Percentiles rank a stretch among this genome's conserved stretches.
Evolutionary conservation across 2,797 vertebrate genomes (phyloP).

Genomic region (Limosa lapponica): DNA sequence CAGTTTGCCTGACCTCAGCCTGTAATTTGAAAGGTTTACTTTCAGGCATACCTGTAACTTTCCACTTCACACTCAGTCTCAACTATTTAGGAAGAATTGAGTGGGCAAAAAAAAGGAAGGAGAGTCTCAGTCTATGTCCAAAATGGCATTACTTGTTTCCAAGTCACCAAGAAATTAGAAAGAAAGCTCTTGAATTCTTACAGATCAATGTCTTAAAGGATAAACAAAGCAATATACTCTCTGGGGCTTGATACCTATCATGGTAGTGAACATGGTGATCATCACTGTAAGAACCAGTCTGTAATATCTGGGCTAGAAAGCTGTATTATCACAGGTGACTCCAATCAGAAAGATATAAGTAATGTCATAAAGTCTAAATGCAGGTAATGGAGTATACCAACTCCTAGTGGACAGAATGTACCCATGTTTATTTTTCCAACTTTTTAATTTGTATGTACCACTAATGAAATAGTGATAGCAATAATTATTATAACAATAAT

Average conservation of each 20-base stretch:
- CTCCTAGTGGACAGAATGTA: background rate
- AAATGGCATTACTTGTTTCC: background rate
- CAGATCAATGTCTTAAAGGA: background rate
- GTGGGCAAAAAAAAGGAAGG: background rate
- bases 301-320: background rate
- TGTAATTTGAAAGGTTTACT: conserved; percentile 69
- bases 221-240: background rate
- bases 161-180: background rate
- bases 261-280: background rate
- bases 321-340: background rate
- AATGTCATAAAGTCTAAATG: background rate
- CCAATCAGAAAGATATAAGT: background rate
- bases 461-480: background rate
- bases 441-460: background rate
- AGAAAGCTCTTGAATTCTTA: background rate
- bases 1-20: conserved; percentile 70
- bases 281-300: background rate
- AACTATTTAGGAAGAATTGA: background rate
- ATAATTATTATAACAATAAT: background rate
- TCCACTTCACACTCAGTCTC: conserved; percentile 68
- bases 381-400: background rate
- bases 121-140: background rate
- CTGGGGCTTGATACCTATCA: background rate
- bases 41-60: conserved; percentile 79
- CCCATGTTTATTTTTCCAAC: background rate